A percentile compares a stretch with the other conserved stretches of the same genome.
phyloP scores from a whole-genome alignment of 1,140 invertebrate species.

The Penaeus indicus region DNA sequence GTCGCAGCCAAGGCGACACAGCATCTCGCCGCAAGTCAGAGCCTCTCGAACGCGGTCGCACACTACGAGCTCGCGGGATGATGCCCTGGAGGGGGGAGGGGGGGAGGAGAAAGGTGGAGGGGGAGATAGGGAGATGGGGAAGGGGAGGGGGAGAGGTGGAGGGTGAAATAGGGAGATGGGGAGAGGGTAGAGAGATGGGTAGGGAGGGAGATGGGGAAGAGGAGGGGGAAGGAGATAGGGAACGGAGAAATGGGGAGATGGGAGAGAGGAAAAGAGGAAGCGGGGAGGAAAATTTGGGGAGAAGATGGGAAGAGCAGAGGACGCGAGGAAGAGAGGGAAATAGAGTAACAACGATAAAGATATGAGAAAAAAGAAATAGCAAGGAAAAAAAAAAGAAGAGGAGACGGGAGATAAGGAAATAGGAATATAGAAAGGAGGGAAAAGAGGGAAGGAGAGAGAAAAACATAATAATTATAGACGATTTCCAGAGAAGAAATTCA shows the following conservation, averaged over 20 bases:
- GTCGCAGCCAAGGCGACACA: conserved; percentile 89
- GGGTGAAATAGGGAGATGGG: not conserved
- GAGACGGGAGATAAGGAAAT: not conserved
- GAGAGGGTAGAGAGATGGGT: not conserved
- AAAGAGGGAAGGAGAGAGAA: not conserved
- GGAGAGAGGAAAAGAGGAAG: not conserved
- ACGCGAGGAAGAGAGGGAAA: not conserved
- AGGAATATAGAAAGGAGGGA: not conserved
- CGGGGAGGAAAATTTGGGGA: not conserved
- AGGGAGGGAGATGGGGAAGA: not conserved
- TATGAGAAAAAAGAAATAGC: not conserved
- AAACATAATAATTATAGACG: too few relatives aligned
- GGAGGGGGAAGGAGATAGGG: not conserved
- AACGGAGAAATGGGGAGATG: not conserved
- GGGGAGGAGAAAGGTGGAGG: not conserved
- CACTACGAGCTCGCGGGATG: conserved; percentile 58
- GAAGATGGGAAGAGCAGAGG: not conserved
- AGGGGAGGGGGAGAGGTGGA: not conserved
- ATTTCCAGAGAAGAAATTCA: too few relatives aligned
- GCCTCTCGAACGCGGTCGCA: conserved; percentile 70
- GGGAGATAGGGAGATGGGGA: not conserved
- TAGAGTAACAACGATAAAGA: not conserved
- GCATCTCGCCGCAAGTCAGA: conserved; percentile 81
- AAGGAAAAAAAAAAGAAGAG: not conserved
- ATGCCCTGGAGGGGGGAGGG: conserved; percentile 45